Percentiles rank a stretch among this genome's conserved stretches.
These are phyloP conservation scores for Selenia dentaria DNA, from an alignment of 2,888 invertebrate genomes.

Conservation along the genomic window DNA sequence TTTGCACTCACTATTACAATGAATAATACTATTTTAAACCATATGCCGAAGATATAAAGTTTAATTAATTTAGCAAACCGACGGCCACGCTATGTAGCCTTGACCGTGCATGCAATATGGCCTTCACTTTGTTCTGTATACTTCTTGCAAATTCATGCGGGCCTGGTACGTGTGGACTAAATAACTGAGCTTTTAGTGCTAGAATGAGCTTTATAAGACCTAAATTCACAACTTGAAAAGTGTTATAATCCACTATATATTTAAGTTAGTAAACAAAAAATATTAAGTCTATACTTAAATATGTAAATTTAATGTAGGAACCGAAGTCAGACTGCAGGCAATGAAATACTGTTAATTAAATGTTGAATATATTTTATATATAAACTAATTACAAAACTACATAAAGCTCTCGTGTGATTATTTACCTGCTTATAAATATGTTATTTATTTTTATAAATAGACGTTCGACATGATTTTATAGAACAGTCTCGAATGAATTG, in stretches of 20 bases:
- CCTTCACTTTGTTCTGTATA: slow-evolving; percentile 46
- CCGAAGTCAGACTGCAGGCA: too few relatives aligned
- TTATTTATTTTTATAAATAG: background rate
- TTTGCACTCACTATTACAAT: slow-evolving; percentile 18
- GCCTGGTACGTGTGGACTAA: slow-evolving; percentile 47
- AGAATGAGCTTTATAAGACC: slow-evolving; percentile 12
- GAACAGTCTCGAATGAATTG: slow-evolving; percentile 9
- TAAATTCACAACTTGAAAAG: too few relatives aligned
- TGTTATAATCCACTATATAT: too few relatives aligned
- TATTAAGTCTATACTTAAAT: too few relatives aligned
- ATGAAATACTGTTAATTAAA: too few relatives aligned
- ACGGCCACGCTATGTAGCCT: slow-evolving; percentile 41
- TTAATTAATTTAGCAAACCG: slow-evolving; percentile 14
- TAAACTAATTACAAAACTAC: too few relatives aligned
- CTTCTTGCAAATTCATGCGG: slow-evolving; percentile 44
- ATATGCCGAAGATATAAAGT: slow-evolving; percentile 16
- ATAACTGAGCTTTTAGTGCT: slow-evolving; percentile 37
- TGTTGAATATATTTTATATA: too few relatives aligned
- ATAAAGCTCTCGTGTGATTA: background rate
- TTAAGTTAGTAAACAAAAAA: too few relatives aligned
- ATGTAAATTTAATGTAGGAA: too few relatives aligned
- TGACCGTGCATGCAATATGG: slow-evolving; percentile 49
- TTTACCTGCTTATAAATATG: background rate
- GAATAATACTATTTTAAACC: slow-evolving; percentile 10
- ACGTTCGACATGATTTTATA: slow-evolving; percentile 1